Percentiles rank a stretch among this genome's conserved stretches.
phyloP scores from a whole-genome alignment of 2,797 vertebrate species.

The Coreius guichenoti region DNA sequence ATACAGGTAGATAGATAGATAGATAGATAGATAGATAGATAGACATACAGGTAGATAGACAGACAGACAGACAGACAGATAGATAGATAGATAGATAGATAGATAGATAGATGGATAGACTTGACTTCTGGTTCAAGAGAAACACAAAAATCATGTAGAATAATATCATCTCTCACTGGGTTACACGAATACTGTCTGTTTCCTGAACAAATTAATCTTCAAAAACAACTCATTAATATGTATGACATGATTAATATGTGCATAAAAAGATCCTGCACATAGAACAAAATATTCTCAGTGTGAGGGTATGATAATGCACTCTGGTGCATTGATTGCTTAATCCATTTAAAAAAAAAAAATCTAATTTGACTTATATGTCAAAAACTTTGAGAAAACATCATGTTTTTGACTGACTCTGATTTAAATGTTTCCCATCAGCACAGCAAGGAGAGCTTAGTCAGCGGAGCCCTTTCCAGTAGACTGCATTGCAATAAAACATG shows the following conservation, averaged over 20 bases:
- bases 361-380: neutral
- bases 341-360: neutral
- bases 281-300: neutral
- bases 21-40: neutral
- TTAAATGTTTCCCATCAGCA: constrained; percentile 21
- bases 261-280: constrained; percentile 12
- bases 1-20: accelerated
- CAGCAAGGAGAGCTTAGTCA: constrained; percentile 15
- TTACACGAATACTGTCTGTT: neutral
- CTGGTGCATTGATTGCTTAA: neutral
- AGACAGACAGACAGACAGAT: neutral
- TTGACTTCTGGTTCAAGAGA: too few relatives aligned
- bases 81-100: neutral
- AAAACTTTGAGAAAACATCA: neutral
- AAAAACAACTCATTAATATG: constrained; percentile 49
- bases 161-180: constrained; percentile 19
- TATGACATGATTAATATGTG: constrained; percentile 38
- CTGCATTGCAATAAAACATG: constrained; percentile 15
- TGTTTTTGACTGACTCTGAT: constrained; percentile 12
- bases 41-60: neutral
- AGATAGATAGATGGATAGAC: neutral
- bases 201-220: constrained; percentile 24
- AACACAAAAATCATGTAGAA: constrained; percentile 31
- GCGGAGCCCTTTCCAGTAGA: constrained; percentile 9
- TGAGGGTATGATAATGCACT: neutral